These are phyloP conservation scores for Tapera naevia DNA, from an alignment of 2,797 vertebrate species.

Conservation along the genomic window DNA sequence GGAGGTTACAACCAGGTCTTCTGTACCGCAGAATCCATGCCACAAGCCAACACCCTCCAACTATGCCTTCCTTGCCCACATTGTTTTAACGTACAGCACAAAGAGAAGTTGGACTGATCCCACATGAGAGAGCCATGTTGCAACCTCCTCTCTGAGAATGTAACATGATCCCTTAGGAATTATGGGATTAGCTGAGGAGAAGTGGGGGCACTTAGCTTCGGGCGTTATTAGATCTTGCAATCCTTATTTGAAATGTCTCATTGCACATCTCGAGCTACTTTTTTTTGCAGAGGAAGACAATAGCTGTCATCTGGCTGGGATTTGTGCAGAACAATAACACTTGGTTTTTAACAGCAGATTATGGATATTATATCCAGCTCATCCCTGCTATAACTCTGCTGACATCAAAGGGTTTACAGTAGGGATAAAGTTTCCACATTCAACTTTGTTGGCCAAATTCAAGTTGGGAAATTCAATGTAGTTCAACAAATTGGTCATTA, in stretches of 20 bases:
- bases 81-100: background rate
- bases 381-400: conserved; percentile 54
- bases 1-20: background rate
- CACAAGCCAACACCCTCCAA: background rate
- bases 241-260: conserved; percentile 51
- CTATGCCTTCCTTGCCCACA: background rate
- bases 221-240: conserved; percentile 56
- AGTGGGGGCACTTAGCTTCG: conserved; percentile 39
- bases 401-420: conserved; percentile 54
- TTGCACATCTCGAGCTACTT: conserved; percentile 36
- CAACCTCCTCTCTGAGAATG: background rate
- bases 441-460: conserved; percentile 49
- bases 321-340: conserved; percentile 63
- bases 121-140: background rate
- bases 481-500: conserved; percentile 54
- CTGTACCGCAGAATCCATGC: rapidly evolving
- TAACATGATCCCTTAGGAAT: conserved; percentile 48
- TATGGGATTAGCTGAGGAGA: conserved; percentile 49
- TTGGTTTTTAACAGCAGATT: conserved; percentile 55
- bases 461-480: conserved; percentile 55
- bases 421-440: conserved; percentile 43
- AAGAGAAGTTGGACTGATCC: background rate
- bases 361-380: conserved; percentile 60
- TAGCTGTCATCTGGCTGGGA: conserved; percentile 67
- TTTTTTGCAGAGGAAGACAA: conserved; percentile 60